Base-by-base conservation (phyloP, 2,888 invertebrate species). In the Capitulum mitella region DNA sequence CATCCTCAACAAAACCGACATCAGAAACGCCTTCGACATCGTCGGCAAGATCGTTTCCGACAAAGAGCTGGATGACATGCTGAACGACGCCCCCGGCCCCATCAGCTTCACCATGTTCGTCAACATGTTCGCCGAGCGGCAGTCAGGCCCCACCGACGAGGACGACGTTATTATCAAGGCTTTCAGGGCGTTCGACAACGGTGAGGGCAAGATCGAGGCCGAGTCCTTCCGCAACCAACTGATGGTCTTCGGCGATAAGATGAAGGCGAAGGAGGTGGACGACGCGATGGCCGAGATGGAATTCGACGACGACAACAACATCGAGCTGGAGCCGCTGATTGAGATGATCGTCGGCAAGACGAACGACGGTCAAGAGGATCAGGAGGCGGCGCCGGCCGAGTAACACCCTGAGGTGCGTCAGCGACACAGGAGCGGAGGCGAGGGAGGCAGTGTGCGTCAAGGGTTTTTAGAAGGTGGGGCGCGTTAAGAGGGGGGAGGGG, bases 81-180 rank as follows among this genome's bases (percentile, higher is more conserved):
- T 93, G 84, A 88, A 89, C 85, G 93, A 96, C 89, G 92, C 94
- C 83, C 89, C 93, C 83, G 95, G 93, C 85, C 95, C 95, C 86
- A 92, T 96, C 89, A 96, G 95, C 90, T 96, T 96, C 90, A 96
- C 96, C 84, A 95, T 95, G 89, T 90, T 95, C 86, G 89, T 96
- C 86, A 93, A 92, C 85, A 90, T 96, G 84, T 96, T 96, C 89
- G 95, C 94, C 85, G 91, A 90, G 88, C 92, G 95, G 86, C 95
- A 95, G 93, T 92, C 94, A 85, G 93, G 93, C 84, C 93, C 93
- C 85, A 89, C 91, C 84, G 96, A 96, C 87, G 95, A 95, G 83
- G 96, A 97, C 85, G 94, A 93, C 83, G 93, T 94, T 85, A 94
- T 96, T 87, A 91, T 93, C 87, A 92, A 91, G 86, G 95, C 95